Evolutionary conservation across 2,888 invertebrate species (phyloP).

Genomic region (Lampropteryx suffumata): DNA sequence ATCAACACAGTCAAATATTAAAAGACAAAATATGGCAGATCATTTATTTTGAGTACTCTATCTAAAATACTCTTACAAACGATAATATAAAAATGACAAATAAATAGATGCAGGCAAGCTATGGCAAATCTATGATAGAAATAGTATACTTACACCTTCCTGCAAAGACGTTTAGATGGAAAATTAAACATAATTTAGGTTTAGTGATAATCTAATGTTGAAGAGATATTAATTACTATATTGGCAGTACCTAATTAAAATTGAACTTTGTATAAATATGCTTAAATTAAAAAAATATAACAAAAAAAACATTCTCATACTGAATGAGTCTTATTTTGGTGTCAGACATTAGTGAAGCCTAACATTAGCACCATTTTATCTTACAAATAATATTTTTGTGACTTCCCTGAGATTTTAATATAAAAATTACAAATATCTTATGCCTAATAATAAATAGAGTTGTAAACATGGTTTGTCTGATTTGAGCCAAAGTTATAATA

Average conservation of each 20-base stretch:
- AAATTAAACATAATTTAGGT: constrained; percentile 12
- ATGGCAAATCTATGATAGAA: constrained; percentile 78
- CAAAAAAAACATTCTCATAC: constrained; percentile 77
- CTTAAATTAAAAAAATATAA: constrained; percentile 80
- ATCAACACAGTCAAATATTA: constrained; percentile 76
- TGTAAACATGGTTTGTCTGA: constrained; percentile 72
- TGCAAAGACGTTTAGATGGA: constrained; percentile 65
- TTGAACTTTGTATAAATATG: constrained; percentile 77
- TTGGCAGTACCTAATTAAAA: constrained; percentile 79
- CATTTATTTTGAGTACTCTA: constrained; percentile 80
- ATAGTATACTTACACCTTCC: constrained; percentile 77
- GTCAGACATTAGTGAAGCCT: constrained; percentile 81
- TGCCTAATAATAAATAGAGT: constrained; percentile 78
- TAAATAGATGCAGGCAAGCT: constrained; percentile 82
- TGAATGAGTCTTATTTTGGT: constrained; percentile 80
- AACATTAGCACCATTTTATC: constrained; percentile 80
- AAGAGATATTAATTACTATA: constrained; percentile 67
- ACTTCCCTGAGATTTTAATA: constrained; percentile 80
- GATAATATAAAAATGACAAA: constrained; percentile 71
- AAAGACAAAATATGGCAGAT: constrained; percentile 82
- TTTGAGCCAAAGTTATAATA: constrained; percentile 77
- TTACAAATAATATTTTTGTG: constrained; percentile 80
- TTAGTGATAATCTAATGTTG: constrained; percentile 53
- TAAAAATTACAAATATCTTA: constrained; percentile 82
- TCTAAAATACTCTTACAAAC: constrained; percentile 76